These are phyloP conservation scores for Psix sp. DNA, from an alignment of 1,140 invertebrate species.

Conservation along the genomic window DNA sequence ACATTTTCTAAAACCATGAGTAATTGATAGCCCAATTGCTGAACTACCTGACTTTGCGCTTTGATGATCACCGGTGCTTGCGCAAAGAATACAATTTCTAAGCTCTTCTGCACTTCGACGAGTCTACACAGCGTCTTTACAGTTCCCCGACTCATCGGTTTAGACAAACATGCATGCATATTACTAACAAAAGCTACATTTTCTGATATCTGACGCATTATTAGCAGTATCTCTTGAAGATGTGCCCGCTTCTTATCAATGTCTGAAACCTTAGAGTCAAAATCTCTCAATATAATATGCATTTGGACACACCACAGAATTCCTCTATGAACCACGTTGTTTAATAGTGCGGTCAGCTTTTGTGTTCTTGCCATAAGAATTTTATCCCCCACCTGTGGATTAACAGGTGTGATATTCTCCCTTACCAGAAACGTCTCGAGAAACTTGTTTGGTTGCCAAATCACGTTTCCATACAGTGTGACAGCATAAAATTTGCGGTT, in stretches of 20 bases:
- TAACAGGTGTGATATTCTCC: constrained; percentile 58
- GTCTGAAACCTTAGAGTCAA: constrained; percentile 78
- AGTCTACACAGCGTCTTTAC: constrained; percentile 87
- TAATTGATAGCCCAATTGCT: constrained; percentile 79
- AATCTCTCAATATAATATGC: constrained; percentile 62
- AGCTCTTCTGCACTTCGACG: constrained; percentile 88
- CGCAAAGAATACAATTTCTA: constrained; percentile 81
- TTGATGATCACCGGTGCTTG: constrained; percentile 68
- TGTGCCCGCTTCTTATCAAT: constrained; percentile 80
- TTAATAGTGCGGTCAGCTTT: constrained; percentile 58
- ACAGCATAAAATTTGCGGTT: constrained; percentile 88
- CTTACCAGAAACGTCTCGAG: constrained; percentile 73
- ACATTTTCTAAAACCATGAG: constrained; percentile 77
- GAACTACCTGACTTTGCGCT: constrained; percentile 78
- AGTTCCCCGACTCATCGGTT: constrained; percentile 87
- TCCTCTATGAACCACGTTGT: constrained; percentile 61
- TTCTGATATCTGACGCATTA: constrained; percentile 81
- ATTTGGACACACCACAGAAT: constrained; percentile 70
- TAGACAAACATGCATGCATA: constrained; percentile 85
- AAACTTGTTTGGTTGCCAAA: constrained; percentile 90
- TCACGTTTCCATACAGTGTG: constrained; percentile 83
- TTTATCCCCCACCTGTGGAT: constrained; percentile 67
- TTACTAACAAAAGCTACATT: constrained; percentile 85
- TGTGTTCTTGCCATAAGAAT: constrained; percentile 62
- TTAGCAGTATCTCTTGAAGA: constrained; percentile 82